phyloP scores from a whole-genome alignment of 53 echinoderm and acorn worm species.

The Hippasteria phrygiana region DNA sequence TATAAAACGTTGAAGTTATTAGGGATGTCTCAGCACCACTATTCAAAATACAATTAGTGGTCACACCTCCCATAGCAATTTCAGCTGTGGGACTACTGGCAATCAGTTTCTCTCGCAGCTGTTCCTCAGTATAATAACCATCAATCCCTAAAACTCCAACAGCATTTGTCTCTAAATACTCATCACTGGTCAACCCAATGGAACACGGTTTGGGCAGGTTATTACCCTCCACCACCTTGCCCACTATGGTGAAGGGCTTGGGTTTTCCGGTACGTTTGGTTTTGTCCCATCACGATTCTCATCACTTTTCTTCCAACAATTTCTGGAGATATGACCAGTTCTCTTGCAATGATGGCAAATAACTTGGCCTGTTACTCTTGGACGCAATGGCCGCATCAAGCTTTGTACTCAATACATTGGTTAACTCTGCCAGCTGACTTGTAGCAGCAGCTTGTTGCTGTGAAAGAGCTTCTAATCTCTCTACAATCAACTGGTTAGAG shows the following conservation, averaged over 20 bases:
- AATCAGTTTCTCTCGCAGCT: constrained; percentile 18
- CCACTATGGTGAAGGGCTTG: constrained; percentile 39
- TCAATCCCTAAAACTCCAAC: background rate
- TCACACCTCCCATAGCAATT: constrained; percentile 22
- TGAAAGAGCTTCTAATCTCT: constrained; percentile 1
- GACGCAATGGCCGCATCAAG: constrained; percentile 14
- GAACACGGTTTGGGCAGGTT: constrained; percentile 1
- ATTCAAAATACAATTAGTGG: constrained; percentile 33
- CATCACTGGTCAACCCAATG: background rate
- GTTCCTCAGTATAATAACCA: background rate
- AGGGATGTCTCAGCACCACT: constrained; percentile 57
- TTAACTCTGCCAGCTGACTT: constrained; percentile 16
- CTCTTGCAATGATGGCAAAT: constrained; percentile 53
- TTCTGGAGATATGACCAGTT: constrained; percentile 36
- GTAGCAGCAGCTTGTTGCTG: constrained; percentile 27
- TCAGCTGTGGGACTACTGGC: constrained; percentile 28
- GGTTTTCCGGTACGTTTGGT: constrained; percentile 11
- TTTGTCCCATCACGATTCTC: background rate
- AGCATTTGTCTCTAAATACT: background rate
- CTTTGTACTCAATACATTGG: background rate
- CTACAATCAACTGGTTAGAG: constrained; percentile 20
- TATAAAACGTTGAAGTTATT: constrained; percentile 16
- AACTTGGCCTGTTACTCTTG: background rate
- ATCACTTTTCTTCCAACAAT: constrained; percentile 1
- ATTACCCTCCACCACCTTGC: constrained; percentile 3